phyloP scores from a whole-genome alignment of 1,140 invertebrate species.

The Nasonia longicornis region DNA sequence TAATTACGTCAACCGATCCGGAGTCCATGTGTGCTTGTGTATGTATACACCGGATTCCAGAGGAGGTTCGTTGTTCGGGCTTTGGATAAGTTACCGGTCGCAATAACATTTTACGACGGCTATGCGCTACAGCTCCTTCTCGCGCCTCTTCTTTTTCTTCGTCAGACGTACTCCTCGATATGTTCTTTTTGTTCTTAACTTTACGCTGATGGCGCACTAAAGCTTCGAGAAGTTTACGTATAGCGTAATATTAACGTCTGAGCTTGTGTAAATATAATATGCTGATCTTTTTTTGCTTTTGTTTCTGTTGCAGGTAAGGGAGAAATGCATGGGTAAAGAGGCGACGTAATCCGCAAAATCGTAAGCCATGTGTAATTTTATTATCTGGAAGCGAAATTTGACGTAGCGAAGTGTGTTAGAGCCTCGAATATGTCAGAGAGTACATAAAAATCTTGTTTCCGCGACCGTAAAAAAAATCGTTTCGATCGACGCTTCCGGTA shows the following conservation, averaged over 20 bases:
- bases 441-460: background rate
- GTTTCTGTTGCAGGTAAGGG: slow-evolving; percentile 35
- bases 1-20: slow-evolving; percentile 2
- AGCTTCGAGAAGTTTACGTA: background rate
- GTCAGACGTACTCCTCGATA: background rate
- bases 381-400: background rate
- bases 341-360: background rate
- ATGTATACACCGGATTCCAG: background rate
- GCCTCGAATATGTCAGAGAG: background rate
- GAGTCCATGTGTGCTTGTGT: background rate
- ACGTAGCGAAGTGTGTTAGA: background rate
- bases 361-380: background rate
- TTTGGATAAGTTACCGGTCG: slow-evolving; percentile 24
- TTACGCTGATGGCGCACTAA: background rate
- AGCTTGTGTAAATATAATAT: background rate
- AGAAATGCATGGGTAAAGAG: background rate
- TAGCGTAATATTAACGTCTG: background rate
- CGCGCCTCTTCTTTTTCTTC: background rate
- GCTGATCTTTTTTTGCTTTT: background rate
- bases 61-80: slow-evolving; percentile 22
- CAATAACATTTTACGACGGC: slow-evolving; percentile 34
- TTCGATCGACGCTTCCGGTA: background rate
- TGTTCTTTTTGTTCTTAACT: background rate
- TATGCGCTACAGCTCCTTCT: background rate
- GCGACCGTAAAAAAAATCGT: background rate